Percentiles rank a stretch among this genome's conserved stretches.
phyloP scores from a whole-genome alignment of 2,888 invertebrate species.

The Eilema caniola region DNA sequence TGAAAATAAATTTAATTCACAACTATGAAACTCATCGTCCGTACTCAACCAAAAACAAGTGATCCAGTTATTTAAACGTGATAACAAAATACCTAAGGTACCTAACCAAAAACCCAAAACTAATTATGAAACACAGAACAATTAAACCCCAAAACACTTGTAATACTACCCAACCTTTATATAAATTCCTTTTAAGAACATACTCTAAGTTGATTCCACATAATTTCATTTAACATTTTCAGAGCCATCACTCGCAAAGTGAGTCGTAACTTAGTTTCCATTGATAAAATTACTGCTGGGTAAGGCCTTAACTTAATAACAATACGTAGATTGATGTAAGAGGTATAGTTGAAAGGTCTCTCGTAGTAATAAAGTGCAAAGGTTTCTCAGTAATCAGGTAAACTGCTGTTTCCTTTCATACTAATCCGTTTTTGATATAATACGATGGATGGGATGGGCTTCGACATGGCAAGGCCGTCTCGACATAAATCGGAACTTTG shows the following conservation, averaged over 20 bases:
- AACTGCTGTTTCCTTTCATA: not conserved
- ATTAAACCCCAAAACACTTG: not conserved
- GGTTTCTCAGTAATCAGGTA: not conserved
- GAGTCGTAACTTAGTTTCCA: conserved; percentile 21
- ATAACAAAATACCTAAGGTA: not conserved
- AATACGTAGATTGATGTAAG: conserved; percentile 10
- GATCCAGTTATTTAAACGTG: not conserved
- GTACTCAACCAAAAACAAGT: not conserved
- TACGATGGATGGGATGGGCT: not conserved
- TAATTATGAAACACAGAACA: not conserved
- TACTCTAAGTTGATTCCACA: not conserved
- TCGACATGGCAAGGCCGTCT: too few species aligned
- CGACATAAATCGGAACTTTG: too few species aligned
- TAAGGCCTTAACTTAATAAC: conserved; percentile 19
- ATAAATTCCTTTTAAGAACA: not conserved
- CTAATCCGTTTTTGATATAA: not conserved
- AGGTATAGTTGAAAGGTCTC: conserved; percentile 7
- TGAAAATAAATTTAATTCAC: not conserved
- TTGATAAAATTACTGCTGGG: conserved; percentile 37
- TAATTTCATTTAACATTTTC: conserved; percentile 17
- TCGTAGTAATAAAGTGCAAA: conserved; percentile 11
- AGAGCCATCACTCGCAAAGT: conserved; percentile 18
- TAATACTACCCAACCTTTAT: not conserved
- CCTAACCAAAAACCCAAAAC: not conserved
- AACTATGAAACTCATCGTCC: not conserved